These are phyloP conservation scores for Toxonevra muliebris DNA, from an alignment of 2,888 invertebrate genomes.

Conservation along the genomic window DNA sequence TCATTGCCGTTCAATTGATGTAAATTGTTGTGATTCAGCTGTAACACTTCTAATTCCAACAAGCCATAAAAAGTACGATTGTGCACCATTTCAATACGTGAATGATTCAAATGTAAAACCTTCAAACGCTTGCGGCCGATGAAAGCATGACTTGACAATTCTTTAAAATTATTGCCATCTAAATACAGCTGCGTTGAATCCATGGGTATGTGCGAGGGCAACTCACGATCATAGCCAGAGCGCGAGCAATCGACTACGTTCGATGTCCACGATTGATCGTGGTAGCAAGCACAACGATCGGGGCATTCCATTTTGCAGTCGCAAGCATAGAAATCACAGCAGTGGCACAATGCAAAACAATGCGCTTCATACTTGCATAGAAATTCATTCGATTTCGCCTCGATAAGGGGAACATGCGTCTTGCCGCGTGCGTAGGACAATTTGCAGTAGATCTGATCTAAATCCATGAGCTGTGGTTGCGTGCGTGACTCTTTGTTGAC, in stretches of 20 bases:
- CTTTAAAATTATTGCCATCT: conserved; percentile 89
- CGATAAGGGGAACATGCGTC: conserved; percentile 83
- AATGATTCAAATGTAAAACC: conserved; percentile 88
- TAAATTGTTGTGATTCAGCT: conserved; percentile 87
- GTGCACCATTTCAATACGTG: conserved; percentile 83
- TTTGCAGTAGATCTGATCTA: conserved; percentile 89
- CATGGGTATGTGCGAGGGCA: conserved; percentile 92
- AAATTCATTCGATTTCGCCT: conserved; percentile 88
- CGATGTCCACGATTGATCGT: conserved; percentile 92
- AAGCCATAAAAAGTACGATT: conserved; percentile 93
- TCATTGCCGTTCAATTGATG: conserved; percentile 84
- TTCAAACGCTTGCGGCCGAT: conserved; percentile 92
- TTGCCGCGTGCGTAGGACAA: conserved; percentile 85
- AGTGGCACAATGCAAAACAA: conserved; percentile 93
- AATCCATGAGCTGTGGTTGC: conserved; percentile 88
- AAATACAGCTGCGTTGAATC: conserved; percentile 94
- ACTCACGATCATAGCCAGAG: conserved; percentile 79
- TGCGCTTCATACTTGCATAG: conserved; percentile 92
- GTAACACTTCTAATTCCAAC: conserved; percentile 79
- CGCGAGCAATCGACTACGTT: conserved; percentile 92
- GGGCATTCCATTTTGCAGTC: conserved; percentile 98
- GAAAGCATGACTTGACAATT: conserved; percentile 88
- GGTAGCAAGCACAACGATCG: conserved; percentile 91
- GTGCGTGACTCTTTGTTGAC: conserved; percentile 85
- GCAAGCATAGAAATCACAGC: conserved; percentile 96